Conservation (phyloP, 2,113 vertebrate genomes). For the Pseudopipra pipra region DNA sequence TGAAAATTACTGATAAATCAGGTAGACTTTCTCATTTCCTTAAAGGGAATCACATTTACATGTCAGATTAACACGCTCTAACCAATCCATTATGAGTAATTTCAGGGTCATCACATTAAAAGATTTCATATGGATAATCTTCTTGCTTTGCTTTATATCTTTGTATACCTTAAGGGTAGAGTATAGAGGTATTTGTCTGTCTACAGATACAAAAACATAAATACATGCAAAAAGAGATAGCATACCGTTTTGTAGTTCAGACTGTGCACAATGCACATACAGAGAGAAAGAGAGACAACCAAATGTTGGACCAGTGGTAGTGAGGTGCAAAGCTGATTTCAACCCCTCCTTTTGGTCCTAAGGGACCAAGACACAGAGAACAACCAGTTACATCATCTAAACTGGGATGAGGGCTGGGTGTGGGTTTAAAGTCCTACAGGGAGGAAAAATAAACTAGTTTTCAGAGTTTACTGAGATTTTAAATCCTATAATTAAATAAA, state of each 20-base stretch:
- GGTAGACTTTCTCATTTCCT: neutral
- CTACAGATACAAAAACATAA: neutral
- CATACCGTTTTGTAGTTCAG: neutral
- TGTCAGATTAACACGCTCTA: neutral
- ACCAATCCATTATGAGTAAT: neutral
- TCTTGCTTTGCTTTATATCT: neutral
- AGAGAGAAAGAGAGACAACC: neutral
- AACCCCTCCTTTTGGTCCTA: neutral
- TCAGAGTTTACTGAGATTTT: neutral
- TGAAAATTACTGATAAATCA: neutral
- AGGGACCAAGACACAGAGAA: neutral
- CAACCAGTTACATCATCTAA: neutral
- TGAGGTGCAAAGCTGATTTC: neutral
- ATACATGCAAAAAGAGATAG: neutral
- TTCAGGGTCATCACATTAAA: neutral
- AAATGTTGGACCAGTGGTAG: neutral
- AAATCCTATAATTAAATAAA: neutral
- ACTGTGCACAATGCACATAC: accelerated
- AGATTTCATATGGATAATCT: neutral
- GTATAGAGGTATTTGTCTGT: neutral
- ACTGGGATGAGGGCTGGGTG: accelerated
- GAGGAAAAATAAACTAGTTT: neutral
- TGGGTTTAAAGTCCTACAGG: neutral
- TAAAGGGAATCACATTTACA: neutral
- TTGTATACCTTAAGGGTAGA: neutral